A percentile compares a stretch with the other conserved stretches of the same genome.
These are phyloP conservation scores for Listrodromus nycthemerus DNA, from an alignment of 2,888 invertebrate genomes.

Conservation along the genomic window DNA sequence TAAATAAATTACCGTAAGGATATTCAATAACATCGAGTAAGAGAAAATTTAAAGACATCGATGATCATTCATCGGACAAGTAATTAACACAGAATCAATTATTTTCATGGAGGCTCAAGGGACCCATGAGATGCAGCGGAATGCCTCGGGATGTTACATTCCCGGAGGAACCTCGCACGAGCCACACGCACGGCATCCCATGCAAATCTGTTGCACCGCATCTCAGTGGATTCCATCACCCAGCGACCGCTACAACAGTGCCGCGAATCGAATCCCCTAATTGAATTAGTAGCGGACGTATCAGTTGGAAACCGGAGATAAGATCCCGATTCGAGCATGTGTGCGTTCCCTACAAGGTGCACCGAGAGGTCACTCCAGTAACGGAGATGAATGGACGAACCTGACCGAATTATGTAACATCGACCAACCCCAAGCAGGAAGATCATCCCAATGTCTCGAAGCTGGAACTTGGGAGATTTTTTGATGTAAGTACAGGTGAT, in stretches of 20 bases:
- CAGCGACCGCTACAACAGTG: neutral
- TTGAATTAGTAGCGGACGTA: neutral
- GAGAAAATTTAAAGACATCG: neutral
- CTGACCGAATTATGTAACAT: conserved; percentile 4
- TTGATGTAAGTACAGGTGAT: neutral
- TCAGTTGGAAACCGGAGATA: conserved; percentile 3
- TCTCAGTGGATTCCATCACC: neutral
- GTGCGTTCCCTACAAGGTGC: neutral
- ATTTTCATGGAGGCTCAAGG: neutral
- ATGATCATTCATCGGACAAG: neutral
- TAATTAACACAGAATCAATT: neutral
- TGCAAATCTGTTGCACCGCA: conserved; percentile 1
- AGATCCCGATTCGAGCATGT: neutral
- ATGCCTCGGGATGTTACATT: neutral
- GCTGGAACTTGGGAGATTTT: neutral
- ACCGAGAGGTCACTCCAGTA: neutral
- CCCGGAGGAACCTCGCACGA: neutral
- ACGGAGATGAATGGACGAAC: conserved; percentile 7
- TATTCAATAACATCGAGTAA: neutral
- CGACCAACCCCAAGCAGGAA: neutral
- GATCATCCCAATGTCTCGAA: neutral
- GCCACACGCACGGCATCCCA: neutral
- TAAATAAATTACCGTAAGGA: neutral
- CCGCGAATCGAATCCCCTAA: neutral
- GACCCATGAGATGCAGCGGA: neutral